Evolutionary conservation across 2,797 vertebrate species (phyloP), one percentile per base, ranked within the genome.

Genomic region (Semaprochilodus insignis): DNA sequence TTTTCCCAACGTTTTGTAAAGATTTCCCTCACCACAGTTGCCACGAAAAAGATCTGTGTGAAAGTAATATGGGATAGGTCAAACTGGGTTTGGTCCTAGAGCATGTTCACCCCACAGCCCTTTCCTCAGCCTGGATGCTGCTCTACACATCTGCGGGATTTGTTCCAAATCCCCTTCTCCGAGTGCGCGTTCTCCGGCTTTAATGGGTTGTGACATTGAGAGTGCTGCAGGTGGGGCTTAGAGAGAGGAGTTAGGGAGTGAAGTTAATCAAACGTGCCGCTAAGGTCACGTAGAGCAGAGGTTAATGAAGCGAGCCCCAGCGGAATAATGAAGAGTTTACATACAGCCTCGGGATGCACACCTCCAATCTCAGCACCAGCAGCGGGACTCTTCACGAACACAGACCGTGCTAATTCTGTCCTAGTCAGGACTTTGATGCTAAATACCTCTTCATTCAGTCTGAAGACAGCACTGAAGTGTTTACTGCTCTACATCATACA

Each of bases 241-340:
- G 83, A 69, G 77, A 78, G 57, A 85, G 34, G 90, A 90, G 90
- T 91, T 92, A 91, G 91, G 52, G 87, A 91, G 90, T 80, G 91
- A 92, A 94, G 87, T 91, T 89, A 94, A 96, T 94, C 93, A 94
- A 94, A 88, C 0, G 84, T 94, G 90, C 88, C 80, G 90, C 75
- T 74, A 87, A 90, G 89, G 92, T 96, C 94, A 91, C 93, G 93
- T 95, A 94, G 96, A 95, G 95, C 95, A 96, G 96, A 96, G 94
- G 95, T 94, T 96, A 97, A 97, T 96, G 95, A 96, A 95, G 91
- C 93, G 91, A 94, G 93, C 93, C 95, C 93, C 85, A 89, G 90
- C 92, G 93, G 95, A 96, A 95, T 95, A 95, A 96, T 95, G 94
- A 96, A 90, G 92, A 95, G 94, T 97, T 96, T 95, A 94, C 93